A percentile compares a stretch with the other conserved stretches of the same genome.
phyloP scores from a whole-genome alignment of 1,140 invertebrate genomes.

The Formica selysi region DNA sequence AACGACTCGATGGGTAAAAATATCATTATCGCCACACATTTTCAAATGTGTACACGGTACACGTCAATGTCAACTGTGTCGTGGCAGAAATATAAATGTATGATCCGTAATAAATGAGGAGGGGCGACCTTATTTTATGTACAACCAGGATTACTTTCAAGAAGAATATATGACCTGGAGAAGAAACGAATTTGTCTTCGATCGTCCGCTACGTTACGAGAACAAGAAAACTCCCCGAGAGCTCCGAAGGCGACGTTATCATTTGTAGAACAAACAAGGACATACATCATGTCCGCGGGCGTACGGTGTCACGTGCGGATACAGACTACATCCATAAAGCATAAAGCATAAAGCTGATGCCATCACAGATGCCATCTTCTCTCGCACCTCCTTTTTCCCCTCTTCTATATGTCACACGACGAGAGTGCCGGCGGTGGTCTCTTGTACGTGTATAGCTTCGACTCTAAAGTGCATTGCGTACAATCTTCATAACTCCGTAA shows the following conservation, averaged over 20 bases:
- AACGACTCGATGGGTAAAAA: neutral
- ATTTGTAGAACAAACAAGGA: constrained; percentile 80
- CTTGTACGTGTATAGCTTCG: neutral
- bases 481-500: constrained; percentile 41
- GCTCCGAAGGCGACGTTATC: constrained; percentile 62
- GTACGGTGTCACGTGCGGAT: constrained; percentile 73
- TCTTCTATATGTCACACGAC: neutral
- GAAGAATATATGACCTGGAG: constrained; percentile 46
- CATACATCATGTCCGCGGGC: constrained; percentile 77
- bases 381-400: constrained; percentile 35
- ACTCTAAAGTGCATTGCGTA: constrained; percentile 49
- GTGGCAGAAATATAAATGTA: constrained; percentile 20
- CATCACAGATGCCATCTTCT: constrained; percentile 60
- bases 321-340: constrained; percentile 75
- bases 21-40: neutral
- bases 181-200: constrained; percentile 63
- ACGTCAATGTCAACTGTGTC: neutral
- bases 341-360: constrained; percentile 74
- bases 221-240: constrained; percentile 30
- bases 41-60: neutral
- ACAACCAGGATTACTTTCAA: constrained; percentile 39
- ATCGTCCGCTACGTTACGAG: constrained; percentile 49
- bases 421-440: constrained; percentile 2
- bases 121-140: constrained; percentile 44
- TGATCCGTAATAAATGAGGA: constrained; percentile 50